A percentile compares a stretch with the other conserved stretches of the same genome.
These are phyloP conservation scores for Cheilosia scutellata DNA, from an alignment of 2,888 invertebrate species.

Conservation along the genomic window DNA sequence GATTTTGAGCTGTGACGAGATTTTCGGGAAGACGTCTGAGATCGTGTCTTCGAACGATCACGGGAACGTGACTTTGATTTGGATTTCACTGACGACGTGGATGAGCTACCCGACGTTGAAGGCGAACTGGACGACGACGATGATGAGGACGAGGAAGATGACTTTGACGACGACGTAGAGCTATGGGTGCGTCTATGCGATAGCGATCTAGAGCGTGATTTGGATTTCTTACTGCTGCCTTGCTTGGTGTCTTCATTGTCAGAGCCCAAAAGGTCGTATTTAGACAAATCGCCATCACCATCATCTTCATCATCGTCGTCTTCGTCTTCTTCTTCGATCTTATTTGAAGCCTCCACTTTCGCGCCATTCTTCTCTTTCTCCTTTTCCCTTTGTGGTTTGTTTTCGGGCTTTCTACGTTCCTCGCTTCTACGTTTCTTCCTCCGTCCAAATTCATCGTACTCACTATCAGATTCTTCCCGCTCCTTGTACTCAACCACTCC, in stretches of 20 bases:
- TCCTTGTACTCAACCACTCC: slow-evolving; percentile 98
- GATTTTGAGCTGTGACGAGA: slow-evolving; percentile 71
- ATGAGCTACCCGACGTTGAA: slow-evolving; percentile 52
- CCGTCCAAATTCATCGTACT: slow-evolving; percentile 96
- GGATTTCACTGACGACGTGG: slow-evolving; percentile 58
- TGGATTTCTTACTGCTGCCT: slow-evolving; percentile 51
- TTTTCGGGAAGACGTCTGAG: slow-evolving; percentile 76
- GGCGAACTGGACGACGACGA: slow-evolving; percentile 79
- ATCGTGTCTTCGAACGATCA: slow-evolving; percentile 76
- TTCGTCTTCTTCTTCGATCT: slow-evolving; percentile 82
- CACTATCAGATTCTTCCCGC: slow-evolving; percentile 94
- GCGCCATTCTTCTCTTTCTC: slow-evolving; percentile 57
- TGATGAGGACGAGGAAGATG: slow-evolving; percentile 79
- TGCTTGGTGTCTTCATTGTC: slow-evolving; percentile 55
- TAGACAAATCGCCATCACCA: slow-evolving; percentile 89
- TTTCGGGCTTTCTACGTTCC: slow-evolving; percentile 82
- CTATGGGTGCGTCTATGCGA: slow-evolving; percentile 63
- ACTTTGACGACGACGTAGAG: slow-evolving; percentile 74
- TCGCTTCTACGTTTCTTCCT: slow-evolving; percentile 85
- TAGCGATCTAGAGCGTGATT: slow-evolving; percentile 71
- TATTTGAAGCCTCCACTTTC: slow-evolving; percentile 77
- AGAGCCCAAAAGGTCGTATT: slow-evolving; percentile 90
- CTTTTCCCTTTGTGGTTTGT: slow-evolving; percentile 80
- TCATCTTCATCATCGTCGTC: slow-evolving; percentile 86
- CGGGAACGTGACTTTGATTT: slow-evolving; percentile 73